A percentile compares a stretch with the other conserved stretches of the same genome.
phyloP scores from a whole-genome alignment of 2,113 vertebrate species.

The Catharus minimus region DNA sequence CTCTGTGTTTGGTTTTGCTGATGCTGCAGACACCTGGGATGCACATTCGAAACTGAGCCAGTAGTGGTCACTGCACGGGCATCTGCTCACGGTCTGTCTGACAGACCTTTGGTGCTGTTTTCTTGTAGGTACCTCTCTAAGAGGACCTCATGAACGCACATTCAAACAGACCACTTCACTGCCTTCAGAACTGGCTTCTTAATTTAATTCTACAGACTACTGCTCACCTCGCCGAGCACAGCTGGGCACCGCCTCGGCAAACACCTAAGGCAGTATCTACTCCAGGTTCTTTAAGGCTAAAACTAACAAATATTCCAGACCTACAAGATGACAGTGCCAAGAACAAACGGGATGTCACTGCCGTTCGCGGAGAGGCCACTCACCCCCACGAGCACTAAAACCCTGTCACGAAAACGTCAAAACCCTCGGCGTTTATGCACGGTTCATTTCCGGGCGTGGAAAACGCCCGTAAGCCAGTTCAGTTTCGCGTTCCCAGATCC shows the following conservation, averaged over 20 bases:
- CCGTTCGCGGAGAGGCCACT: neutral
- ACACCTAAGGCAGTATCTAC: neutral
- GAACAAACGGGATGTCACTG: accelerated
- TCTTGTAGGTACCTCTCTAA: accelerated
- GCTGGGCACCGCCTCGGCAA: too few relatives aligned
- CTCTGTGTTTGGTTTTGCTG: neutral
- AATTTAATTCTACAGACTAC: neutral
- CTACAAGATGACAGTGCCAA: neutral
- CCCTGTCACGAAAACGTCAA: accelerated
- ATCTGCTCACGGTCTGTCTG: too few relatives aligned
- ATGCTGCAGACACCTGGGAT: neutral
- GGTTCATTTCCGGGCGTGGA: neutral
- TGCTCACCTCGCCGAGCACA: neutral
- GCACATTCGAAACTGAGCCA: neutral
- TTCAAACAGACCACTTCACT: neutral
- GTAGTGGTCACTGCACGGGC: neutral
- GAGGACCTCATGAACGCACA: neutral
- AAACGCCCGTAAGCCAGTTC: neutral
- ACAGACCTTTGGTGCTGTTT: neutral
- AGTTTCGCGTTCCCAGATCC: neutral
- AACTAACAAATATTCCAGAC: neutral
- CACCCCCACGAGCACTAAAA: neutral
- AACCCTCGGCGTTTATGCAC: neutral
- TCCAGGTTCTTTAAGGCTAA: neutral
- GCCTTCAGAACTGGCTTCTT: neutral